Percentiles rank a stretch among this genome's conserved stretches.
Evolutionary conservation across 2,797 vertebrate genomes (phyloP).

Genomic region (Periparus ater): DNA sequence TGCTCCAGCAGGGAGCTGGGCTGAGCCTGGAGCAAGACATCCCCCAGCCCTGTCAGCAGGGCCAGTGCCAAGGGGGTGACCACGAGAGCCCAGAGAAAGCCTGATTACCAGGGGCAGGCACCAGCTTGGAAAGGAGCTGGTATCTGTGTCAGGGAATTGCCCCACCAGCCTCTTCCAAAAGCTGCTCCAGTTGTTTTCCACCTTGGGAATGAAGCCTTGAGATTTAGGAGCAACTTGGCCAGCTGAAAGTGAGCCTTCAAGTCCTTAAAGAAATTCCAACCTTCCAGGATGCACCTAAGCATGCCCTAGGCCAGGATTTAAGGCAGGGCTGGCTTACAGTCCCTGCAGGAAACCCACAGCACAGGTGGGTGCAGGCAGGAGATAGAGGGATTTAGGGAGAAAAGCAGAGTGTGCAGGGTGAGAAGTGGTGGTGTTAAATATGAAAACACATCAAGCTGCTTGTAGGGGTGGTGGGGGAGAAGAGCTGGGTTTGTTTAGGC

Average conservation of each 20-base stretch:
- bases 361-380: not conserved
- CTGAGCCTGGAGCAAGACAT: not conserved
- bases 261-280: not conserved
- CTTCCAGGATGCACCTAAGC: not conserved
- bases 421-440: not conserved
- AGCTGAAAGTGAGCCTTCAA: not conserved
- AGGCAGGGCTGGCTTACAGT: not conserved
- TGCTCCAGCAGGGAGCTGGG: not conserved
- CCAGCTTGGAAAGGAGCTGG: fast-evolving
- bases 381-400: not conserved
- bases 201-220: not conserved
- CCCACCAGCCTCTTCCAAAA: not conserved
- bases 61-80: not conserved
- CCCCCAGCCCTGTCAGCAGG: not conserved
- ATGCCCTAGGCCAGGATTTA: not conserved
- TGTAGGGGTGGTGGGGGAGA: fast-evolving
- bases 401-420: not conserved
- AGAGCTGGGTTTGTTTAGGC: not conserved
- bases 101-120: not conserved
- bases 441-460: not conserved
- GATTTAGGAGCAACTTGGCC: not conserved
- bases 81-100: fast-evolving
- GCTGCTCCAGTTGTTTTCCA: not conserved
- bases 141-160: not conserved
- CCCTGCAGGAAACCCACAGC: not conserved